phyloP scores from a whole-genome alignment of 2,888 invertebrate species.

The Aphidius colemani region DNA sequence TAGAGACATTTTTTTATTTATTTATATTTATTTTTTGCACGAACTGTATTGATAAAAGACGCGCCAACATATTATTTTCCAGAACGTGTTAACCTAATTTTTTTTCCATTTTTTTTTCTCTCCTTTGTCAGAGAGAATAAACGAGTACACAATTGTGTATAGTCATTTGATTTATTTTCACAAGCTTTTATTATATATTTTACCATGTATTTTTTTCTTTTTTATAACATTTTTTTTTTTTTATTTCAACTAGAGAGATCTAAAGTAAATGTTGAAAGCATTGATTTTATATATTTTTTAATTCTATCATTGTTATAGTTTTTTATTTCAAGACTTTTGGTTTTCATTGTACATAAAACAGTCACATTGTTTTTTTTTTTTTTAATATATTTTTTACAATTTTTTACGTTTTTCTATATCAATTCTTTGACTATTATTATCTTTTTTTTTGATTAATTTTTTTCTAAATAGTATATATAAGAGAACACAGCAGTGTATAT shows the following conservation, averaged over 20 bases:
- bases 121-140: too few relatives aligned
- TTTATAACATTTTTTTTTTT: neutral
- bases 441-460: constrained; percentile 2
- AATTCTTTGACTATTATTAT: constrained; percentile 14
- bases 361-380: constrained; percentile 10
- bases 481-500: constrained; percentile 10
- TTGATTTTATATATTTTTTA: constrained; percentile 20
- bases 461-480: constrained; percentile 5
- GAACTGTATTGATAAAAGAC: too few relatives aligned
- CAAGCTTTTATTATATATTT: neutral
- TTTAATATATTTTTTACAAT: constrained; percentile 10
- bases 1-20: neutral
- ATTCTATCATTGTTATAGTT: constrained; percentile 11
- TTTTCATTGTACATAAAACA: constrained; percentile 17
- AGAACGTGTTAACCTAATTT: constrained; percentile 8
- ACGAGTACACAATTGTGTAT: neutral
- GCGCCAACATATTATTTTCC: too few relatives aligned
- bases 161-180: constrained; percentile 17
- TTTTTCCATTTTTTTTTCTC: neutral
- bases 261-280: constrained; percentile 13
- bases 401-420: constrained; percentile 5
- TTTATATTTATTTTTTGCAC: neutral
- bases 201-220: too few relatives aligned
- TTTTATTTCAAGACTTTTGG: constrained; percentile 15
- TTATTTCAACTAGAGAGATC: neutral